Evolutionary conservation across 2,113 vertebrate genomes (phyloP), one percentile per base, ranked within the genome.

Genomic region (Eretmochelys imbricata): DNA sequence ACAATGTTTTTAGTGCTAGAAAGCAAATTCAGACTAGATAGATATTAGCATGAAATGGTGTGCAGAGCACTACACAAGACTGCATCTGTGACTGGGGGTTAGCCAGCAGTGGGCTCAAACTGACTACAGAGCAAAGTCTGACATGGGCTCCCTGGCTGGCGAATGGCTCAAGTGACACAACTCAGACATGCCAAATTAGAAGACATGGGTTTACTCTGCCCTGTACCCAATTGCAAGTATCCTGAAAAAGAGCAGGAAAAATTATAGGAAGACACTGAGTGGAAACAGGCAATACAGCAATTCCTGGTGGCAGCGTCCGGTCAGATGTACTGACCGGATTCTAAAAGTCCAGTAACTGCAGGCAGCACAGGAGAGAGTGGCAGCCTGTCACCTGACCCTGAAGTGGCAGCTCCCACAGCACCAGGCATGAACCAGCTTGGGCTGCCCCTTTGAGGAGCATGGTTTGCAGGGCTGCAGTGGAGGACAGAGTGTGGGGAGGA

Each of bases 241-340:
- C 16, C 50, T 65, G 4, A 46, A 84, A 62, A 88, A 88, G 29
- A 82, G 5, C 11, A 25, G 8, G 55, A n/a, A 87, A 87, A 92
- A 13, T 11, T 1, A 4, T 48, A 5, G 1, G 0, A 62, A 35
- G 82, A 0, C 4, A 0, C 49, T 42, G 5, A 14, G 3, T 24
- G 22, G 76, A 50, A 31, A 6, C 1, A 42, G 0, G 0, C 0
- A 51, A 2, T 1, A 1, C 31, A 83, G 3, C 51, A 1, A 14
- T 1, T 51, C 2, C 0, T 12, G 42, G 8, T 10, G 42, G 8
- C 25, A 11, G 19, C 20, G 19, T 53, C 53, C 20, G 8, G 20
- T 54, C 53, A 22, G 3, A 54, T 22, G 53, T 54, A 54, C 53
- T 54, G 53, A 54, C 53, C 3, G 19, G 8, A 54, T 20, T 22